These are phyloP conservation scores for Perizoma flavofasciatum DNA, from an alignment of 2,888 invertebrate species.

Conservation along the genomic window DNA sequence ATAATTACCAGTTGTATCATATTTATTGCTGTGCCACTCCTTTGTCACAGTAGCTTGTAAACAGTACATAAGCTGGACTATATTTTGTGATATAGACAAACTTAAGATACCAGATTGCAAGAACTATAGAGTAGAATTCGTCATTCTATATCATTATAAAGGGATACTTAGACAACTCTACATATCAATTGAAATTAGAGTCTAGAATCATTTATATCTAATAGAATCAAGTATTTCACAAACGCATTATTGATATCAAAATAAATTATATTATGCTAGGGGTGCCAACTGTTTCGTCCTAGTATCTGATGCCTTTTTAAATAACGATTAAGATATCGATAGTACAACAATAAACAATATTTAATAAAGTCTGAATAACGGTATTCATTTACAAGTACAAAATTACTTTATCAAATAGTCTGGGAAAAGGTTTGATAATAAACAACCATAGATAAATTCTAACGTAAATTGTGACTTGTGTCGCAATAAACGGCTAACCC, in stretches of 20 bases:
- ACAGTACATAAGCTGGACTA: conserved; percentile 3
- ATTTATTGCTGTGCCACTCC: conserved; percentile 15
- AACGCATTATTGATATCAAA: no score
- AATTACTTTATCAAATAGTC: conserved; percentile 7
- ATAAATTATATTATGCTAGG: no score
- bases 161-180: no score
- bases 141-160: no score
- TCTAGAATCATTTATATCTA: no score
- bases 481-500: conserved; percentile 12
- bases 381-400: background rate
- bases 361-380: background rate
- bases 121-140: background rate
- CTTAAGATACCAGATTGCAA: background rate
- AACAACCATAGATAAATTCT: conserved; percentile 8
- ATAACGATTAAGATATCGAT: no score
- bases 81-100: background rate
- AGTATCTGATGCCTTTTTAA: no score
- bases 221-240: no score
- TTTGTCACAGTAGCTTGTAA: conserved; percentile 11
- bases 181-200: no score
- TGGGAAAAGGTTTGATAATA: conserved; percentile 12
- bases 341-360: no score
- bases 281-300: no score
- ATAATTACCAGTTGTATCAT: conserved; percentile 12
- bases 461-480: conserved; percentile 15